A percentile compares a stretch with the other conserved stretches of the same genome.
phyloP scores from a whole-genome alignment of 2,113 vertebrate species.

The Melanostigma gelatinosum region DNA sequence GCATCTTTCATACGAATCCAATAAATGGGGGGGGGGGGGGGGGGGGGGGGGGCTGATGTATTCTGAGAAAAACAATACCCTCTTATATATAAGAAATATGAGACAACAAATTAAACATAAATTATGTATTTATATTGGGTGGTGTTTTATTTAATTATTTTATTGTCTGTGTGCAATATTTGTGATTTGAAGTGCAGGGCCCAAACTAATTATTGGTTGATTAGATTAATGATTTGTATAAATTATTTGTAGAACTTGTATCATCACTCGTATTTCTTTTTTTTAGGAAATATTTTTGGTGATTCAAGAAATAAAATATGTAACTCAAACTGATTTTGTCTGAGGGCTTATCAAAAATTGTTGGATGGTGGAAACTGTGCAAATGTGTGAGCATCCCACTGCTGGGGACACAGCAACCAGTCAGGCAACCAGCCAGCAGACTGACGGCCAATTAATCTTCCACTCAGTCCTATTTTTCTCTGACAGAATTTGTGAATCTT shows the following conservation, averaged over 20 bases:
- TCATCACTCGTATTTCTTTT: background rate
- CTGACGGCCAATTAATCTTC: background rate
- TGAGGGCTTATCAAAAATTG: background rate
- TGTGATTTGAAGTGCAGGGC: background rate
- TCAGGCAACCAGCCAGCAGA: constrained; percentile 1
- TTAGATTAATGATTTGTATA: background rate
- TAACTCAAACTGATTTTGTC: background rate
- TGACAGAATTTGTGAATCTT: background rate
- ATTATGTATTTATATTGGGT: background rate
- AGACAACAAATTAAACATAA: too few relatives aligned
- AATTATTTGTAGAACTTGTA: background rate
- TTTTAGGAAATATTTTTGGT: background rate
- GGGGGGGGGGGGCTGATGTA: background rate
- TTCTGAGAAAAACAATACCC: background rate
- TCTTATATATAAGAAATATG: background rate
- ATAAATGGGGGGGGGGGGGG: background rate
- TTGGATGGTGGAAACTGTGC: background rate
- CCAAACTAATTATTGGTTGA: background rate
- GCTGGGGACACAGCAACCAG: constrained; percentile 7
- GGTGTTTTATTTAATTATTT: background rate
- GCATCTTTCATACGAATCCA: background rate
- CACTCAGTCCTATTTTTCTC: background rate
- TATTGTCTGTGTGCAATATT: background rate
- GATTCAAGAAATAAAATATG: background rate
- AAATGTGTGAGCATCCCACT: background rate